Percentiles rank a stretch among this genome's conserved stretches.
Conservation (phyloP, 2,888 invertebrate genomes). For the Spodoptera exigua region DNA sequence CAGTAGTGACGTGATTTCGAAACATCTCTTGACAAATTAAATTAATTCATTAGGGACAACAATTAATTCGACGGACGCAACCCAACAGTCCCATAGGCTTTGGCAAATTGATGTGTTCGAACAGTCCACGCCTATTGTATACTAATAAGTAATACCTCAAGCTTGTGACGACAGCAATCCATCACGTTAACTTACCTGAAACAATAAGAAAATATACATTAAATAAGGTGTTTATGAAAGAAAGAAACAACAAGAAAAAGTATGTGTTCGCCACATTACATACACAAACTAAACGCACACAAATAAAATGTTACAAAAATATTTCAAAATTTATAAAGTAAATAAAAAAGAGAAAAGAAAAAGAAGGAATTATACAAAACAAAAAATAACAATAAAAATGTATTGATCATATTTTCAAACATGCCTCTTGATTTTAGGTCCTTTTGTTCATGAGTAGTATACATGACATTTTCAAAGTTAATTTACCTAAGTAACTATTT, state of each 20-base stretch:
- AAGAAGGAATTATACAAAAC: no score
- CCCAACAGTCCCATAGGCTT: constrained; percentile 14
- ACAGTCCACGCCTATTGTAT: constrained; percentile 14
- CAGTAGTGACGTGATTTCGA: constrained; percentile 26
- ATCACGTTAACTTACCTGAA: constrained; percentile 63
- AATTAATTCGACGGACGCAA: constrained; percentile 38
- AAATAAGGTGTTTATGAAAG: background rate
- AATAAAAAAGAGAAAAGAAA: no score
- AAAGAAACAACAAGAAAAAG: background rate
- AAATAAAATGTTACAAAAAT: no score
- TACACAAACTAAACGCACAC: no score
- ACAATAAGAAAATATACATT: constrained; percentile 40
- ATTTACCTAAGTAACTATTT: no score
- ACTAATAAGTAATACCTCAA: constrained; percentile 22
- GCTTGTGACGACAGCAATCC: constrained; percentile 11
- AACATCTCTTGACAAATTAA: constrained; percentile 34
- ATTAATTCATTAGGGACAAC: constrained; percentile 42
- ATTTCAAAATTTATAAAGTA: no score
- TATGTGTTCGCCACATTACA: no score
- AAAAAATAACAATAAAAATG: no score
- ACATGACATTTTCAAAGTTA: no score
- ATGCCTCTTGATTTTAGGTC: no score
- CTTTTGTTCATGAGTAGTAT: no score
- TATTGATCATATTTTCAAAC: no score
- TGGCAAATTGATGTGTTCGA: constrained; percentile 23